phyloP scores from a whole-genome alignment of 1,140 invertebrate genomes.

The Triops cancriformis region DNA sequence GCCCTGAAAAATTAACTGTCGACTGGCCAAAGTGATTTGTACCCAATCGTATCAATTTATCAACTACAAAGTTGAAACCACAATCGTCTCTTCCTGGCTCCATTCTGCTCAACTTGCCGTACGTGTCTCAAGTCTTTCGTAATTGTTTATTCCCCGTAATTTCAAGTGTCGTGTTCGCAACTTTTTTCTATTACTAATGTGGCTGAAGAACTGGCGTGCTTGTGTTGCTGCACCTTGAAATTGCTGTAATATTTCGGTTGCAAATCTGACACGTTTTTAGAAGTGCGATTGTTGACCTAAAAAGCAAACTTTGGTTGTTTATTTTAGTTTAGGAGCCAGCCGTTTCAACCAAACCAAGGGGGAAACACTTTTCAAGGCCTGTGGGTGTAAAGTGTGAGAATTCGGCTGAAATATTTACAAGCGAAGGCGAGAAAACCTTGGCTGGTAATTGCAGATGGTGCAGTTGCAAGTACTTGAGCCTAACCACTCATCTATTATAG shows the following conservation, averaged over 20 bases:
- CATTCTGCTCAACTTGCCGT: background rate
- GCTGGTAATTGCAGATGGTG: conserved; percentile 23
- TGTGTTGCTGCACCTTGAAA: no score
- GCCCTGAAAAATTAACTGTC: background rate
- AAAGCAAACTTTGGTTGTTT: background rate
- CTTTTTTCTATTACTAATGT: background rate
- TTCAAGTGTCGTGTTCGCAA: background rate
- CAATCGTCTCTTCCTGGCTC: background rate
- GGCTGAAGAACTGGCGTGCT: background rate
- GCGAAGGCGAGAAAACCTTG: conserved; percentile 23
- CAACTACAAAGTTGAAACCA: background rate
- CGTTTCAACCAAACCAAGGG: background rate
- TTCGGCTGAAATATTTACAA: background rate
- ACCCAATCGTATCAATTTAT: background rate
- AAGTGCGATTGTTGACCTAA: background rate
- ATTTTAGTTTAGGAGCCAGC: background rate
- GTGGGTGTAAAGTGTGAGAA: background rate
- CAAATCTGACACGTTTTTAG: background rate
- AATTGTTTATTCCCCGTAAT: background rate
- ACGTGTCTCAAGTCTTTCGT: background rate
- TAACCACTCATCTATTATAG: background rate
- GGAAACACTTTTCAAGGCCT: background rate
- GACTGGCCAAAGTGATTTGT: background rate
- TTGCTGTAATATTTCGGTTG: no score
- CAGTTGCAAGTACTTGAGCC: background rate